Conservation (phyloP, 2,113 vertebrate species). For the Cynoglossus semilaevis region DNA sequence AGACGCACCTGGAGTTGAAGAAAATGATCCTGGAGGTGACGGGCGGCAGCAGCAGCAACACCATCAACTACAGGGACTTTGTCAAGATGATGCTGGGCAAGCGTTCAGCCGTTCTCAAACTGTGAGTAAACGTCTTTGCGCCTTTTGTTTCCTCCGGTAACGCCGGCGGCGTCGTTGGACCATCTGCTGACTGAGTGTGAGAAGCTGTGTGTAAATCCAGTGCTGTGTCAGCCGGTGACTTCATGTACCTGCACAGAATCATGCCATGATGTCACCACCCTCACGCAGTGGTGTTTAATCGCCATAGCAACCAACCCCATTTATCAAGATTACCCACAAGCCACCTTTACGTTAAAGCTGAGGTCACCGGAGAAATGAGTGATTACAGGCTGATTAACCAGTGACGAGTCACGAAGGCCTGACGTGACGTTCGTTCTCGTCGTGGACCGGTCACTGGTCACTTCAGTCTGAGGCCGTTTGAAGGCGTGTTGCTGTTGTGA, state of each 20-base stretch:
- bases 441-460: background rate
- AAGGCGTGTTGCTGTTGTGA: background rate
- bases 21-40: constrained; percentile 98
- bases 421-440: background rate
- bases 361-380: constrained; percentile 39
- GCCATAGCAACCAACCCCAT: constrained; percentile 43
- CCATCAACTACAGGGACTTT: constrained; percentile 95
- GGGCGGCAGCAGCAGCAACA: constrained; percentile 81
- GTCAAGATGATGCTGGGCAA: constrained; percentile 98
- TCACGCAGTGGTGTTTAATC: constrained; percentile 24
- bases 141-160: background rate
- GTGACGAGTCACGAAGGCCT: background rate
- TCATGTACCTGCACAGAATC: constrained; percentile 26
- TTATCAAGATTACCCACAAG: constrained; percentile 34
- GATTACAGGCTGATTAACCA: constrained; percentile 48
- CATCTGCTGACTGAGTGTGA: constrained; percentile 7
- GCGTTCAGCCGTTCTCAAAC: constrained; percentile 90
- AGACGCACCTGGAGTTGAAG: constrained; percentile 96
- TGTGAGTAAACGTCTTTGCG: constrained; percentile 79
- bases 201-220: background rate
- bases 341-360: constrained; percentile 43
- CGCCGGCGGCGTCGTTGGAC: background rate
- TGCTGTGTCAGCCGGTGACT: constrained; percentile 34
- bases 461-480: background rate
- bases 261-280: constrained; percentile 40